Evolutionary conservation across 2,797 vertebrate species (phyloP).

Genomic region (Parauchenoglanis ngamensis): DNA sequence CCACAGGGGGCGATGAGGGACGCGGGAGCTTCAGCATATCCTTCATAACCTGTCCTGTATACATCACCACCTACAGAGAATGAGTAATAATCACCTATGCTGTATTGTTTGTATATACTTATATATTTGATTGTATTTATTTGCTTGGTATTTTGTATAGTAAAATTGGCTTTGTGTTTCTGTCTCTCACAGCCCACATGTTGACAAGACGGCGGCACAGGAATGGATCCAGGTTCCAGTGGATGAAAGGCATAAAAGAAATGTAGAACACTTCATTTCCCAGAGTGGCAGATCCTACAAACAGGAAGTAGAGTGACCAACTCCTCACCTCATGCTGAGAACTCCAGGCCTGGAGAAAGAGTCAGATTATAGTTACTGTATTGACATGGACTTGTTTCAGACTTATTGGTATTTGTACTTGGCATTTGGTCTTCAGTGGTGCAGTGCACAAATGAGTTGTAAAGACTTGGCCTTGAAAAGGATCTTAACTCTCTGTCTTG

Average conservation of each 20-base stretch:
- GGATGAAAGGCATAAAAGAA: conserved; percentile 88
- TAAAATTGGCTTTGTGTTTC: background rate
- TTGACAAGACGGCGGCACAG: conserved; percentile 87
- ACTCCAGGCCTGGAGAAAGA: conserved; percentile 63
- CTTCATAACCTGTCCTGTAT: conserved; percentile 91
- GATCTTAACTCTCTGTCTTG: too few species aligned
- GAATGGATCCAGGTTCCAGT: conserved; percentile 91
- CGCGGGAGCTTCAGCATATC: conserved; percentile 92
- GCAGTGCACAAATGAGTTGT: too few species aligned
- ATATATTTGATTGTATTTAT: background rate
- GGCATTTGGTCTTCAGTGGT: too few species aligned
- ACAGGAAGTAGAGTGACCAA: conserved; percentile 85
- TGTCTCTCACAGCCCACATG: conserved; percentile 86
- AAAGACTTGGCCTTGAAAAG: too few species aligned
- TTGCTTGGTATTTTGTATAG: background rate
- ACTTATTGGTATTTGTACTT: background rate
- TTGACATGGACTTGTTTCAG: background rate
- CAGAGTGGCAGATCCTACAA: conserved; percentile 85
- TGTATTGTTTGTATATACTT: background rate
- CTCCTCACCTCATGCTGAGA: conserved; percentile 86
- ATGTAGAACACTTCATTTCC: conserved; percentile 95
- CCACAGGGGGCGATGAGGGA: conserved; percentile 86
- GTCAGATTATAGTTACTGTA: background rate
- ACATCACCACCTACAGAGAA: conserved; percentile 87
- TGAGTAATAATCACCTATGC: background rate